Evolutionary conservation across 2,888 invertebrate species (phyloP).

Genomic region (Diarsia dahlii): DNA sequence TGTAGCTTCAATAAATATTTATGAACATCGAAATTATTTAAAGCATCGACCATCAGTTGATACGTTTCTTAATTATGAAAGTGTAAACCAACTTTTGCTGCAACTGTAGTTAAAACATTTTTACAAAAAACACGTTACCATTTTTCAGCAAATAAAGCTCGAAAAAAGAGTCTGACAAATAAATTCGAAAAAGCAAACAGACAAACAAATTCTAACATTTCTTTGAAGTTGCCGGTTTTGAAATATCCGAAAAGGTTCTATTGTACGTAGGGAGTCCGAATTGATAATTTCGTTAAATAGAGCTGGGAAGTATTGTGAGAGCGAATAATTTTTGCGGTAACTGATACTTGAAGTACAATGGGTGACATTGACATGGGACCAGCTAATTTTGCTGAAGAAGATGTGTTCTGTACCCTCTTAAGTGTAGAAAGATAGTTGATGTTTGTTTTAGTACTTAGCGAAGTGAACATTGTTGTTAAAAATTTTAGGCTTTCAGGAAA

Average conservation of each 20-base stretch:
- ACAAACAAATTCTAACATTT: conserved; percentile 48
- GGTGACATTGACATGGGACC: conserved; percentile 84
- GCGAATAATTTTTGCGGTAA: conserved; percentile 90
- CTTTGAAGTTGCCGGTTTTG: conserved; percentile 78
- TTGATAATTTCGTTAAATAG: conserved; percentile 89
- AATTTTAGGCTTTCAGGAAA: not conserved
- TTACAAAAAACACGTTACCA: not conserved
- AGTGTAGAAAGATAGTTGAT: conserved; percentile 26
- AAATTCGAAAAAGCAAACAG: conserved; percentile 51
- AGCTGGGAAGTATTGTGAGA: conserved; percentile 82
- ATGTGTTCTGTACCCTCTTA: conserved; percentile 39
- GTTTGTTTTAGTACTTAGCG: conserved; percentile 27
- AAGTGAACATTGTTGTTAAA: not conserved
- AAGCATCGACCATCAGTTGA: not conserved
- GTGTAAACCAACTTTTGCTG: not conserved
- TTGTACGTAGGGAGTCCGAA: conserved; percentile 66
- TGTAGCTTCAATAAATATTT: conserved; percentile 27
- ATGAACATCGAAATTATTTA: conserved; percentile 17
- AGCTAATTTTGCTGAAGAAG: conserved; percentile 70
- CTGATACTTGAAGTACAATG: conserved; percentile 86
- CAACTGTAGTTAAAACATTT: not conserved
- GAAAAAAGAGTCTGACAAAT: conserved; percentile 14
- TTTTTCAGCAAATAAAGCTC: too few relatives aligned
- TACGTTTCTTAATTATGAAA: not conserved
- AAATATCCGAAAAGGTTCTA: conserved; percentile 68